Evolutionary conservation across 2,888 invertebrate species (phyloP), one percentile per base, ranked within the genome.

Genomic region (Lithophane leautieri): DNA sequence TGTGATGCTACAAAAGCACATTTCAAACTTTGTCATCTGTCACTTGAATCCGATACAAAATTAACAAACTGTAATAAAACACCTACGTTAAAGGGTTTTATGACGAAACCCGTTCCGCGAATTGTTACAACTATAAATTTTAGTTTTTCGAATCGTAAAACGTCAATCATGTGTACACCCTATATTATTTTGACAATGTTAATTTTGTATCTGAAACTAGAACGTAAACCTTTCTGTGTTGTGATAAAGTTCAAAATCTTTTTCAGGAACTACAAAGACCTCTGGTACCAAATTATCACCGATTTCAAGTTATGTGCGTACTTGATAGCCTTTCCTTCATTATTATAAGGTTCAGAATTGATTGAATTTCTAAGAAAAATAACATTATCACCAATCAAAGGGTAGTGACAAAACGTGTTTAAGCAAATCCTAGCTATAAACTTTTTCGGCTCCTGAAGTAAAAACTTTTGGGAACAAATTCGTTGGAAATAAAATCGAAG

Each of bases 81-180:
- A 88, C 85, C 85, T 87, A 90, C 78, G 66, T 73, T 58, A 91
- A 94, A 93, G 90, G 92, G 92, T 90, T 91, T 91, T 90, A 91
- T 78, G 86, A 91, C 91, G 92, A 92, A 92, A 93, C 92, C 92
- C 89, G 91, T 96, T 95, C 95, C 89, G 95, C 94, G 96, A 96
- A 96, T 94, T 94, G 88, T 88, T 79, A 89, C 84, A 89, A 90
- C 90, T 92, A 94, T 95, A 95, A 95, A 95, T 94, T 93, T 91
- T 89, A 89, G 80, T 92, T 90, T 90, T 91, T 90, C 90, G 85
- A 89, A 85, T 90, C 93, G 89, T 94, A 94, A 95, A 95, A 93
- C 85, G 94, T 95, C 94, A 93, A 94, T 94, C 95, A 94, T 86
- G 88, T 87, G 87, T 89, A 90, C 91, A 91, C 90, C 88, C 87